phyloP scores from a whole-genome alignment of 1,140 invertebrate species.

The Drosophila pseudoananassae region DNA sequence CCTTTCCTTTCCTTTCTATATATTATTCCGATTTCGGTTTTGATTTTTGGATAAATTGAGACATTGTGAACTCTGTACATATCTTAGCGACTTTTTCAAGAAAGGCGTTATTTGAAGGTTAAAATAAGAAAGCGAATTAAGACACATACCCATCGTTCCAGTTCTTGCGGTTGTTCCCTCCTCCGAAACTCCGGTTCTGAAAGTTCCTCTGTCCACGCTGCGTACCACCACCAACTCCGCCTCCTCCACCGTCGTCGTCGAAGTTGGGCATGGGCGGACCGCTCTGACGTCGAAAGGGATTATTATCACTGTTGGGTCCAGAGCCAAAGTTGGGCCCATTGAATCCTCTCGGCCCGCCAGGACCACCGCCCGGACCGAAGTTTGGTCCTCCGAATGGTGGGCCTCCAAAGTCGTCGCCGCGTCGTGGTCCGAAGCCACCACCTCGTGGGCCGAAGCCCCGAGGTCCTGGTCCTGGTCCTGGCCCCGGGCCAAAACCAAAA shows the following conservation, averaged over 20 bases:
- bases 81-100: not conserved
- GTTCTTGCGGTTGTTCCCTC: conserved; percentile 43
- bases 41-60: not conserved
- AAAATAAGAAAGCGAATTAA: not conserved
- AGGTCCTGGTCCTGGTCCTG: conserved; percentile 28
- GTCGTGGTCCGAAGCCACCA: conserved; percentile 20
- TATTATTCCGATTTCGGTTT: not conserved
- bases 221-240: conserved; percentile 9
- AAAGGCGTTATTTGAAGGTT: conserved; percentile 10
- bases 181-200: conserved; percentile 37
- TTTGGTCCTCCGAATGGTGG: conserved; percentile 32
- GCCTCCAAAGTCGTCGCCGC: conserved; percentile 33
- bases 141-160: conserved; percentile 66
- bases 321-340: conserved; percentile 30
- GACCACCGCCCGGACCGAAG: conserved; percentile 31
- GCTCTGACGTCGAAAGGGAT: conserved; percentile 60
- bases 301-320: conserved; percentile 46
- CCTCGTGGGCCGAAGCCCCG: conserved; percentile 5
- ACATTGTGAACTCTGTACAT: not conserved
- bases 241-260: conserved; percentile 30
- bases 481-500: conserved; percentile 17
- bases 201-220: conserved; percentile 34
- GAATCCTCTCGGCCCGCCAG: conserved; percentile 25
- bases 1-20: too few species aligned
- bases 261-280: conserved; percentile 44